phyloP scores from a whole-genome alignment of 2,797 vertebrate genomes.

The Bovichtus variegatus region DNA sequence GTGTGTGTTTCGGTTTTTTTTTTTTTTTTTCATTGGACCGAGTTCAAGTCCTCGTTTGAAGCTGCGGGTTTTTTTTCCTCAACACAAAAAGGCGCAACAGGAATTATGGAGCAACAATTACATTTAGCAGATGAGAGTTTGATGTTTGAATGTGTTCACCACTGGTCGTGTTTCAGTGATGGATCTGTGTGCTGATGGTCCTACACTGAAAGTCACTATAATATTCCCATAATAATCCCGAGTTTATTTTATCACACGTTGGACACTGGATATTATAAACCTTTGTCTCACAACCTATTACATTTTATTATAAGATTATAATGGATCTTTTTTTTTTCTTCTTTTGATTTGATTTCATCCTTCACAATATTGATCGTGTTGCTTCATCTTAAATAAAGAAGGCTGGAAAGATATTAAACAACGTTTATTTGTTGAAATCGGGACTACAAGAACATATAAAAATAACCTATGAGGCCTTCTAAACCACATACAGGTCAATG shows the following conservation, averaged over 20 bases:
- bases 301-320: conserved; percentile 29
- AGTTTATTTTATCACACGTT: not conserved
- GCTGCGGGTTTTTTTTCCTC: conserved; percentile 9
- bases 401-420: not conserved
- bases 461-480: not conserved
- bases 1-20: conserved; percentile 4
- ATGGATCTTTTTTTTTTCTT: conserved; percentile 25
- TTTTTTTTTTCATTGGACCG: conserved; percentile 2
- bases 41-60: conserved; percentile 66
- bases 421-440: not conserved
- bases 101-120: conserved; percentile 45
- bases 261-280: conserved; percentile 10
- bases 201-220: not conserved
- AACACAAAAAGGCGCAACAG: conserved; percentile 44
- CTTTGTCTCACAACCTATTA: conserved; percentile 6
- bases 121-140: conserved; percentile 45
- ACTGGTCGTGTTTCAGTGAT: conserved; percentile 20
- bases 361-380: conserved; percentile 25
- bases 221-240: conserved; percentile 25
- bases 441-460: not conserved
- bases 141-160: conserved; percentile 26
- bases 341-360: conserved; percentile 30
- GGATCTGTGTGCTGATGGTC: conserved; percentile 18
- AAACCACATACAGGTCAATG: not conserved
- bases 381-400: conserved; percentile 14